Conservation (phyloP, 1,140 invertebrate genomes). For the Andrena cerasifolii region DNA sequence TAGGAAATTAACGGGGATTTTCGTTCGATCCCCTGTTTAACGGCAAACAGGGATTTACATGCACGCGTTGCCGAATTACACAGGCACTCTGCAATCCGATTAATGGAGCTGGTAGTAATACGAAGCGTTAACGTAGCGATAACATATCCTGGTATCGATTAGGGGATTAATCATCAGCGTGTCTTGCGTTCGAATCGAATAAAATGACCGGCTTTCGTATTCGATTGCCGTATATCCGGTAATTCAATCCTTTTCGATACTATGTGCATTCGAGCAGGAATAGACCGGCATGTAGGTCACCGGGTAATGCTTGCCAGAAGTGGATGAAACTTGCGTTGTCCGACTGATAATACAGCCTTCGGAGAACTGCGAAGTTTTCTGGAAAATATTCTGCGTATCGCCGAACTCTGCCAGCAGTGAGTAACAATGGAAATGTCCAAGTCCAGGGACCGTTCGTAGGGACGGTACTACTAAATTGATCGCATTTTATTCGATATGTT, state of each 20-base stretch:
- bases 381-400: no score
- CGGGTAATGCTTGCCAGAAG: background rate
- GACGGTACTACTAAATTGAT: no score
- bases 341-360: no score
- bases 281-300: conserved; percentile 27
- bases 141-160: background rate
- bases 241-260: conserved; percentile 2
- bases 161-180: background rate
- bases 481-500: no score
- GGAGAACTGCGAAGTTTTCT: no score
- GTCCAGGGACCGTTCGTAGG: no score
- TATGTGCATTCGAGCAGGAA: background rate
- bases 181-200: background rate
- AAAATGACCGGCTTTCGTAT: conserved; percentile 22
- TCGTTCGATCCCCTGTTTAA: background rate
- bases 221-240: conserved; percentile 7
- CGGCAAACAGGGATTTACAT: background rate
- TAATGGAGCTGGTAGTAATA: background rate
- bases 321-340: background rate
- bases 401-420: no score
- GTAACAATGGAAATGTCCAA: no score
- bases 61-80: background rate
- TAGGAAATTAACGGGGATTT: background rate
- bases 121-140: background rate
- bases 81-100: background rate